Base-by-base conservation (phyloP, 2,113 vertebrate genomes). In the Phocoena sinus region DNA sequence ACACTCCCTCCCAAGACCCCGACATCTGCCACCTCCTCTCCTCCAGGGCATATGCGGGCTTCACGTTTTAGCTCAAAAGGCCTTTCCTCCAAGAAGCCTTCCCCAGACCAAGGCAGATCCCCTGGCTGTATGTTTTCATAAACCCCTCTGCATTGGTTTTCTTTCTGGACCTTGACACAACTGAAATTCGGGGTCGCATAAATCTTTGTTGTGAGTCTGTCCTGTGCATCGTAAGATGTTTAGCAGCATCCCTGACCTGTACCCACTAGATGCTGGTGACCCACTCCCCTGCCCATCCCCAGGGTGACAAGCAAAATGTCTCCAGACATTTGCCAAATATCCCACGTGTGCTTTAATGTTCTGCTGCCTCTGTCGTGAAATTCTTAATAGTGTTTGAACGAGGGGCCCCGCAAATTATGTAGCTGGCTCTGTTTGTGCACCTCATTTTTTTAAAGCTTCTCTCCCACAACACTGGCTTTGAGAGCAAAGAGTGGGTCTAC, bases 1-100 rank as follows among this genome's bases (percentile, higher is more conserved):
- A 71, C 50, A 6, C 44, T 13, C 4, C 18, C 0, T 44, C n/a
- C 6, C 23, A 31, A 20, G 1, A 6, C 26, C 14, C 21, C 33
- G 4, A 12, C 21, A 5, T 8, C 80, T 81, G 38, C 31, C 28
- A 25, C 13, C 77, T 36, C 20, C 74, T 62, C 28, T 53, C 36
- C 63, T 62, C 25, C 28, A 5, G 13, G 15, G 47, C 71, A 20
- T 3, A 2, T 5, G 0, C 18, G 17, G 31, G 31, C 41, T 70
- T 76, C 80, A 8, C 9, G 33, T 62, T 71, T 94, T 60, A 23
- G 26, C 28, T 84, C 56, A 33, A 89, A 93, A 80, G 47, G 5
- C 8, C 28, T 68, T 95, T 79, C 18, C 81, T 79, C 68, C n/a
- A 79, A 53, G 68, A 65, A 60, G 82, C 28, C 23, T 12, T 73